These are phyloP conservation scores for Botia kubotai DNA, from an alignment of 2,797 vertebrate genomes.

Conservation along the genomic window DNA sequence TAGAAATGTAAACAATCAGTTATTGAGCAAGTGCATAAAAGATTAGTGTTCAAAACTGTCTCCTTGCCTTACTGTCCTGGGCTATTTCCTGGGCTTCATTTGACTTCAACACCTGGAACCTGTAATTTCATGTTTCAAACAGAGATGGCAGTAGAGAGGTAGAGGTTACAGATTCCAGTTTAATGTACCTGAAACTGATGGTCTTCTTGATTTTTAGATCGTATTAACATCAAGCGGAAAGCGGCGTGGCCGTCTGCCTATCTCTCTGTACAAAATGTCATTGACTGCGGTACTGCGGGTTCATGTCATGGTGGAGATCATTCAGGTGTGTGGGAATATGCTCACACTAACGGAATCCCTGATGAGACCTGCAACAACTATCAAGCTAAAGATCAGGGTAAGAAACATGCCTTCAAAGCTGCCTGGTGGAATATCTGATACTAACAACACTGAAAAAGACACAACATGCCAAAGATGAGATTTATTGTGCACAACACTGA, in stretches of 20 bases:
- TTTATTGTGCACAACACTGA: background rate
- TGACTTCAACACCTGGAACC: too few species aligned
- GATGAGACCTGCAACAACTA: conserved; percentile 99
- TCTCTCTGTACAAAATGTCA: conserved; percentile 92
- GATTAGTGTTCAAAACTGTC: too few species aligned
- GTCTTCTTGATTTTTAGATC: conserved; percentile 75
- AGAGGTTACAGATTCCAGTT: background rate
- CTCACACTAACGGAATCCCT: conserved; percentile 86
- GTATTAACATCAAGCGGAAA: conserved; percentile 94
- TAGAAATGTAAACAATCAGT: too few species aligned
- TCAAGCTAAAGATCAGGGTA: conserved; percentile 94
- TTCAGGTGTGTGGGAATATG: conserved; percentile 86
- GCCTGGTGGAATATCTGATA: too few species aligned
- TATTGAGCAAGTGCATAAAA: too few species aligned
- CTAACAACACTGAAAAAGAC: too few species aligned
- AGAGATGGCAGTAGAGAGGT: too few species aligned
- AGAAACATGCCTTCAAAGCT: conserved; percentile 13
- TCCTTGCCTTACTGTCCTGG: too few species aligned
- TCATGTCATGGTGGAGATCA: conserved; percentile 91
- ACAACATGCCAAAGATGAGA: background rate
- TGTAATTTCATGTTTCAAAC: too few species aligned
- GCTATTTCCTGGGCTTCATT: too few species aligned
- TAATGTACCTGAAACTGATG: background rate
- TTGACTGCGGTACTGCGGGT: conserved; percentile 87
- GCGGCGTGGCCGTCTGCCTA: conserved; percentile 90